Conservation (phyloP, 2,888 invertebrate species). For the Watsonalla cultraria region DNA sequence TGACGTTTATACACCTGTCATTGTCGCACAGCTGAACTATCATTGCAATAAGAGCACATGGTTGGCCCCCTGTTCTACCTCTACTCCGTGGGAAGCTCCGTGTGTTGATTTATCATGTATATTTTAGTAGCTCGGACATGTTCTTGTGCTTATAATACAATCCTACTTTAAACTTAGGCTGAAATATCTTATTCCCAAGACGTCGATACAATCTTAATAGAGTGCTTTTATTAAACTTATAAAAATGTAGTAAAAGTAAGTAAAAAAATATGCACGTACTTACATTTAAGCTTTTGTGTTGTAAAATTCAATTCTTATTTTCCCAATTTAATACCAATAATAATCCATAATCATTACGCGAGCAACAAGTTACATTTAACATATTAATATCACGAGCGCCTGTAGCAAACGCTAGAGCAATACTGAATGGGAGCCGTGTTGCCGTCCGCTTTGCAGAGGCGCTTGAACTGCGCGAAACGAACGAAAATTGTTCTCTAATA, state of each 20-base stretch:
- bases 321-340: neutral
- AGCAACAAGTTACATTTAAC: neutral
- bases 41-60: no score
- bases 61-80: no score
- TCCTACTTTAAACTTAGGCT: no score
- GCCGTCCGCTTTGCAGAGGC: slow-evolving; percentile 2
- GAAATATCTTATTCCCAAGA: no score
- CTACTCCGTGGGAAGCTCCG: no score
- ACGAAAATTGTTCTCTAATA: neutral
- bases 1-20: no score
- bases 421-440: slow-evolving; percentile 5
- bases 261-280: neutral
- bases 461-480: slow-evolving; percentile 2
- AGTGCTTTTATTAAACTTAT: no score
- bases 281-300: neutral
- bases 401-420: slow-evolving; percentile 35
- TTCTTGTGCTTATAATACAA: no score
- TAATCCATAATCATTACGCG: neutral
- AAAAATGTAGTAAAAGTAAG: neutral
- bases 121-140: no score
- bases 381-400: slow-evolving; percentile 40
- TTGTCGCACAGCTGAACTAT: no score
- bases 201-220: no score
- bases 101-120: no score
- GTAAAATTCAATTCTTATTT: neutral